These are phyloP conservation scores for Probosciger aterrimus DNA, from an alignment of 2,113 vertebrate genomes.

Conservation along the genomic window DNA sequence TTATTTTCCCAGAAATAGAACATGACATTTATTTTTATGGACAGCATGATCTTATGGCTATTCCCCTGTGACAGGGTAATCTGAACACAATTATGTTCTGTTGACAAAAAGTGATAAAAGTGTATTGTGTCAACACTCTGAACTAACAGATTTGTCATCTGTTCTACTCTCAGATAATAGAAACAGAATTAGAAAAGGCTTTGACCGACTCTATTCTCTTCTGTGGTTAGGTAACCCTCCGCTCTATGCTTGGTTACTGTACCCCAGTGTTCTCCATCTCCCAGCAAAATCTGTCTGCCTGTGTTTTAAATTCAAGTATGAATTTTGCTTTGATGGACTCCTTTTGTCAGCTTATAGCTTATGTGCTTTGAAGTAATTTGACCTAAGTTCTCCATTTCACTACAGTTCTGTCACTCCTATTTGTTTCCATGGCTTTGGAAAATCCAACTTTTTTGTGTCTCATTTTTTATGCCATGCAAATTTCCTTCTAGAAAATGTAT, in stretches of 20 bases:
- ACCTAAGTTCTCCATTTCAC: not conserved
- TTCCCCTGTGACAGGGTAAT: conserved; percentile 10
- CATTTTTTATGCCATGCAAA: not conserved
- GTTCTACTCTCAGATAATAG: conserved; percentile 26
- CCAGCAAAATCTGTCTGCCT: not conserved
- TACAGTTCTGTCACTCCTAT: not conserved
- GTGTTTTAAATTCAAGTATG: not conserved
- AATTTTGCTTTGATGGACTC: conserved; percentile 2
- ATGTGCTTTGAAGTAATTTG: not conserved
- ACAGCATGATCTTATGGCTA: conserved; percentile 38
- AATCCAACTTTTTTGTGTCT: not conserved
- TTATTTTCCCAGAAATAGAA: conserved; percentile 30
- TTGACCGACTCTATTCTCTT: not conserved
- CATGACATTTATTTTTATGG: conserved; percentile 44
- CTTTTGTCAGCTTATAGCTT: not conserved
- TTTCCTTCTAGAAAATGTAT: not conserved
- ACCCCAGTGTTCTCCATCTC: not conserved
- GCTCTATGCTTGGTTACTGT: not conserved
- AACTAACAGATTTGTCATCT: conserved; percentile 54
- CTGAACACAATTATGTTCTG: conserved; percentile 36
- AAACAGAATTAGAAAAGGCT: conserved; percentile 42
- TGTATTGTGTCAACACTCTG: conserved; percentile 38
- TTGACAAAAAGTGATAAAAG: conserved; percentile 54
- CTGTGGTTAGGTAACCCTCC: not conserved
- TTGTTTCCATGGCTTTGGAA: not conserved